Base-by-base conservation (phyloP, 1,140 invertebrate species). In the Gryllus bimaculatus region DNA sequence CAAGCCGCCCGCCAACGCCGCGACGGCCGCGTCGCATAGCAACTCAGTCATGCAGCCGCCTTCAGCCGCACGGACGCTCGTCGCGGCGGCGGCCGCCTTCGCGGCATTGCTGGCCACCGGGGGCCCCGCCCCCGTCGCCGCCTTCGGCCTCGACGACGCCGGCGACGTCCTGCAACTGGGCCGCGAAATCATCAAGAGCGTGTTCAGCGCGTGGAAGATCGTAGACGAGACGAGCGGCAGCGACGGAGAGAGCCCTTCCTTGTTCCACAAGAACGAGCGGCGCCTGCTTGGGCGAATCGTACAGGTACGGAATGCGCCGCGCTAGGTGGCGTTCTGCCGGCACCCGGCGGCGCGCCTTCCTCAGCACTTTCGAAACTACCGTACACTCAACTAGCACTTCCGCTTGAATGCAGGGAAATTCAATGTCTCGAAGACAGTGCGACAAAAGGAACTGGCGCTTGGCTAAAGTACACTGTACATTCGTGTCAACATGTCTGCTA, bases 201-300 rank as follows among this genome's bases (percentile, higher is more conserved):
- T 90, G 12, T 82, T 91, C 0, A 89, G 90, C 79, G 89, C 90
- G 6, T 91, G 90, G 90, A 88, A 92, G 73, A 82, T 91, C 21
- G 86, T 92, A 10, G 86, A 86, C 7, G 85, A 88, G 80, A 85
- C 87, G 8, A 87, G 87, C 12, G 88, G 89, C 13, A 84, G 87
- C 6, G 84, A 85, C 8, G 12, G 21, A 39, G 8, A 48, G 47
- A n/a, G 8, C 15, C 75, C 4, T 76, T 76, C 47, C 15, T 18
- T 39, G 10, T 6, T 75, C 20, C 12, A 20, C 20, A 10, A 12
- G 10, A 75, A 20, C 15, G 39, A 75, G 20, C 74, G 74, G 39
- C 10, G 74, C 47, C 74, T 76, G n/a, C 76, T 76, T 26, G 47
- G n/a, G 78, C 48, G 48, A 8, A 48, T 74, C 15, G 82, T 82